Evolutionary conservation across 2,113 vertebrate genomes (phyloP).

Genomic region (Chloropsis hardwickii): DNA sequence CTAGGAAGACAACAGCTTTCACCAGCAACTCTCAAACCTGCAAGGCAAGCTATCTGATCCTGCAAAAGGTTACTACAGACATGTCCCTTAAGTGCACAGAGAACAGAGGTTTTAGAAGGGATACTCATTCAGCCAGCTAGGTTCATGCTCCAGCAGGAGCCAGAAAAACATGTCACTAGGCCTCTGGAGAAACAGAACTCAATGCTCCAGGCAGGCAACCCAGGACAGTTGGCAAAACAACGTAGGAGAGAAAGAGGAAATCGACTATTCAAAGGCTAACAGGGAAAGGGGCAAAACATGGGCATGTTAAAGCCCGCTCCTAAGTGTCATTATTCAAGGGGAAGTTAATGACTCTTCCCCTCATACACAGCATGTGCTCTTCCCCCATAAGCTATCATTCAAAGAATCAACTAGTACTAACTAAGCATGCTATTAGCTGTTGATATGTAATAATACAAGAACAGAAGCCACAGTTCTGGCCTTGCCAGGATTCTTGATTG

Average conservation of each 20-base stretch:
- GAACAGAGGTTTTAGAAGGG: neutral
- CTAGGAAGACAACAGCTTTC: neutral
- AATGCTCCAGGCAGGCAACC: neutral
- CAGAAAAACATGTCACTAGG: neutral
- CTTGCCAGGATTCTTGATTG: constrained; percentile 22
- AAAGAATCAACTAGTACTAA: constrained; percentile 38
- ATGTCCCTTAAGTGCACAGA: neutral
- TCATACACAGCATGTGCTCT: neutral
- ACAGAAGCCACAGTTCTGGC: constrained; percentile 19
- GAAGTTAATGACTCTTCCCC: constrained; percentile 2
- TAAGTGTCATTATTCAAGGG: neutral
- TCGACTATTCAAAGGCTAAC: neutral
- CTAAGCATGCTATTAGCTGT: constrained; percentile 5
- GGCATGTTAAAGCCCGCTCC: neutral
- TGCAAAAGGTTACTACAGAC: neutral
- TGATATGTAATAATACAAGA: constrained; percentile 43
- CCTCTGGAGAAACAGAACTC: neutral
- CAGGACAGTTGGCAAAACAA: neutral
- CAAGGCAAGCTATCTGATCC: neutral
- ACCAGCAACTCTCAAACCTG: neutral
- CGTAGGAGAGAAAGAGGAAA: neutral
- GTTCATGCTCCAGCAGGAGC: neutral
- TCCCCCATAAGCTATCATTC: neutral
- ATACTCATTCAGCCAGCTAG: neutral
- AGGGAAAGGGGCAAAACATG: neutral